phyloP scores from a whole-genome alignment of 2,113 vertebrate genomes.

The Thalassoma bifasciatum region DNA sequence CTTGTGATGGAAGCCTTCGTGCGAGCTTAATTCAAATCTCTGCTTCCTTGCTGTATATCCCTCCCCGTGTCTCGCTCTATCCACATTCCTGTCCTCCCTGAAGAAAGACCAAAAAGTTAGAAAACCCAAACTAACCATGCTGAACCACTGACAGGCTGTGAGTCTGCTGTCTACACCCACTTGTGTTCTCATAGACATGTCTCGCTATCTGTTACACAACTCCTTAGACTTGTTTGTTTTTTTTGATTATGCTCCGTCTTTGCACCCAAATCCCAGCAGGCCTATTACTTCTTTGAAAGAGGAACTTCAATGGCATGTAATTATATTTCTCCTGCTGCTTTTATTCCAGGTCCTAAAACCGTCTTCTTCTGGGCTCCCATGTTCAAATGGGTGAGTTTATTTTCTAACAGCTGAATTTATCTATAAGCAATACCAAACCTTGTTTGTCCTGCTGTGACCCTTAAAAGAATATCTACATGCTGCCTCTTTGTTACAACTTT shows the following conservation, averaged over 20 bases:
- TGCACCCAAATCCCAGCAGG: neutral
- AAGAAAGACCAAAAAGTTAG: too few species aligned
- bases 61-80: too few species aligned
- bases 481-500: neutral
- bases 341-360: constrained; percentile 90
- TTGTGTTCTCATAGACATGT: neutral
- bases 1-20: too few species aligned
- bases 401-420: neutral
- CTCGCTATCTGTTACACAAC: neutral
- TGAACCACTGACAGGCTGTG: too few species aligned
- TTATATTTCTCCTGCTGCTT: constrained; percentile 12
- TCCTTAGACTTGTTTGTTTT: neutral
- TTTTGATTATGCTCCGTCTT: neutral
- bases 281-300: too few species aligned
- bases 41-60: too few species aligned
- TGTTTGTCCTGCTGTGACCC: neutral
- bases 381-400: constrained; percentile 96
- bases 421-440: neutral
- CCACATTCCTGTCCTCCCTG: too few species aligned
- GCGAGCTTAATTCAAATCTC: too few species aligned
- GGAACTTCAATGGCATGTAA: too few species aligned
- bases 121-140: too few species aligned
- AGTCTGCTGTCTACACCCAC: neutral
- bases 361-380: constrained; percentile 99
- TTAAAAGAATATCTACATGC: neutral